These are phyloP conservation scores for Arctia plantaginis DNA, from an alignment of 2,888 invertebrate species.

Conservation along the genomic window DNA sequence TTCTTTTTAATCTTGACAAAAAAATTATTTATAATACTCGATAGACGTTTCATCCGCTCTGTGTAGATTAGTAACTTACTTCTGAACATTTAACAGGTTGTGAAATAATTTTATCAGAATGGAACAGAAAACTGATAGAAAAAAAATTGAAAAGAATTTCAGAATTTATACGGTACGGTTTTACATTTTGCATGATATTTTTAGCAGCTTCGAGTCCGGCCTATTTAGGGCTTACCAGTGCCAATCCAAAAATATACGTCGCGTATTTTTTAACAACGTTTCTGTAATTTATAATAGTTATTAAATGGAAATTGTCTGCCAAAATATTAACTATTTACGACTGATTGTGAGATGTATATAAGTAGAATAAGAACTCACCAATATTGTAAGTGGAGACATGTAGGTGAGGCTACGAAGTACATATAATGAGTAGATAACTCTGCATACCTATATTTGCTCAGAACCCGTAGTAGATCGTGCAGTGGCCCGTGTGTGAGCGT, in stretches of 20 bases:
- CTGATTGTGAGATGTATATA: constrained; percentile 86
- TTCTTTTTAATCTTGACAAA: constrained; percentile 71
- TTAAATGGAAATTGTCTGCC: constrained; percentile 76
- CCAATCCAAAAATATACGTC: constrained; percentile 70
- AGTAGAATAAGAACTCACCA: constrained; percentile 81
- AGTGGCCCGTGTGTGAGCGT: constrained; percentile 75
- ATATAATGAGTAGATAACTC: constrained; percentile 75
- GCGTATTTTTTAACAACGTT: constrained; percentile 62
- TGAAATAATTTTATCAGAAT: constrained; percentile 73
- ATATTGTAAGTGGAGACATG: constrained; percentile 74
- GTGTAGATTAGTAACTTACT: constrained; percentile 60
- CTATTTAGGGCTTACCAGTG: constrained; percentile 77
- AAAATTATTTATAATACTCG: constrained; percentile 60
- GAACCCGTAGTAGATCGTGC: constrained; percentile 74
- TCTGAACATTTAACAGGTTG: constrained; percentile 77
- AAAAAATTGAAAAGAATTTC: constrained; percentile 63
- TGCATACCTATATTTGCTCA: constrained; percentile 87
- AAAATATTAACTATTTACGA: constrained; percentile 82
- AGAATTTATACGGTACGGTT: constrained; percentile 68
- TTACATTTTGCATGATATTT: constrained; percentile 71
- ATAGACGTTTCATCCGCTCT: constrained; percentile 61
- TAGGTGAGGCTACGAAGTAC: constrained; percentile 71
- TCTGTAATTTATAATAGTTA: constrained; percentile 62
- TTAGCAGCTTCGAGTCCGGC: constrained; percentile 81
- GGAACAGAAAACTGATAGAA: constrained; percentile 51